phyloP scores from a whole-genome alignment of 2,888 invertebrate genomes.

The Mesorhabditis spiculigera region DNA sequence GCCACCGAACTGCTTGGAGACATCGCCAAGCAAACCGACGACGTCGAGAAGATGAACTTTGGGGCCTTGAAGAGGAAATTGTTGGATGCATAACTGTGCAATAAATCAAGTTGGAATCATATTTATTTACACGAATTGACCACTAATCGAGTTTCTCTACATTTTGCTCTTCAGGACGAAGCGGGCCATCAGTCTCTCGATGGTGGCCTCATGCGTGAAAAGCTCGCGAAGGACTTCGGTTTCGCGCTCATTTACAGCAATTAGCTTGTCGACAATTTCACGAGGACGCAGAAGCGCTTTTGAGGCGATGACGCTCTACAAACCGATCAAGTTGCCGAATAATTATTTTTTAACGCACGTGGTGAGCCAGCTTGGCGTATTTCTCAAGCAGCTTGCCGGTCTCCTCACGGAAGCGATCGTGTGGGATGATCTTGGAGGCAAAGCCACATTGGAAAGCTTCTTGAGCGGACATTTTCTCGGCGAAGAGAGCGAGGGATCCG shows the following conservation, averaged over 20 bases:
- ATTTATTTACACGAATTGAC: neutral
- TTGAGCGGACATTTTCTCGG: constrained; percentile 73
- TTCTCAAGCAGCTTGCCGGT: constrained; percentile 19
- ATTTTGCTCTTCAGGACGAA: constrained; percentile 19
- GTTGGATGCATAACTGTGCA: too few species aligned
- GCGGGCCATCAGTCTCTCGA: constrained; percentile 25
- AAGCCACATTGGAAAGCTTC: constrained; percentile 78
- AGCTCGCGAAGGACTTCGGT: constrained; percentile 19
- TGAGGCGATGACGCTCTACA: constrained; percentile 25
- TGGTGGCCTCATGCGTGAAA: constrained; percentile 23
- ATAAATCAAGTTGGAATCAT: too few species aligned
- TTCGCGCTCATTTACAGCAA: constrained; percentile 26
- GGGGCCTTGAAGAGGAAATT: too few species aligned
- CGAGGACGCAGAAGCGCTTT: constrained; percentile 26
- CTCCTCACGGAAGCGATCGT: constrained; percentile 22
- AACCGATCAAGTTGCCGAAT: too few species aligned
- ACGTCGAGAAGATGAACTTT: too few species aligned
- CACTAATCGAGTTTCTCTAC: constrained; percentile 1
- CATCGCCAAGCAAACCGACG: too few species aligned
- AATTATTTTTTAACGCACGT: too few species aligned
- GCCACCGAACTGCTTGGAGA: too few species aligned
- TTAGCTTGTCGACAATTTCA: constrained; percentile 17
- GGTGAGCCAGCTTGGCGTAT: constrained; percentile 22
- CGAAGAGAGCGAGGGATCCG: constrained; percentile 67
- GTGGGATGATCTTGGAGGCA: constrained; percentile 67